Evolutionary conservation across 2,113 vertebrate species (phyloP).

Genomic region (Melanotaenia duboulayi): DNA sequence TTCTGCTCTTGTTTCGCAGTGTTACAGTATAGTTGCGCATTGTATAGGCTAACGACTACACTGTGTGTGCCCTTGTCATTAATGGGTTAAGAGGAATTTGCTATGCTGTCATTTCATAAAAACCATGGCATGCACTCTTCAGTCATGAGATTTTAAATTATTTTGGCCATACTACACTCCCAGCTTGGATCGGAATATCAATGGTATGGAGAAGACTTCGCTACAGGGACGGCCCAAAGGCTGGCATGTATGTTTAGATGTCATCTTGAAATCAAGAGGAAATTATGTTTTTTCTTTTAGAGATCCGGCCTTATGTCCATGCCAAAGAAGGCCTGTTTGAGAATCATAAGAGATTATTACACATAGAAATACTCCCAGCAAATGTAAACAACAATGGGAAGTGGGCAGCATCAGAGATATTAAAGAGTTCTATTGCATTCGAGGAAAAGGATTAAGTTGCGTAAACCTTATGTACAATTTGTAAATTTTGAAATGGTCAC

Average conservation of each 20-base stretch:
- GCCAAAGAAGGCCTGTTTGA: constrained; percentile 81
- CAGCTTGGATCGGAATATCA: constrained; percentile 56
- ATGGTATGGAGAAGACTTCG: constrained; percentile 77
- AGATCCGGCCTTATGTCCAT: constrained; percentile 80
- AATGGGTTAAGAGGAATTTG: constrained; percentile 64
- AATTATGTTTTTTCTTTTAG: constrained; percentile 43
- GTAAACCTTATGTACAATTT: constrained; percentile 81
- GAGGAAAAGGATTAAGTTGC: constrained; percentile 65
- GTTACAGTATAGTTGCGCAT: constrained; percentile 62
- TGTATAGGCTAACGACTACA: constrained; percentile 70
- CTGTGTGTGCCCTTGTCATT: constrained; percentile 66
- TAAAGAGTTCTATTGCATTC: constrained; percentile 70
- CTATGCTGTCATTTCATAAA: constrained; percentile 59
- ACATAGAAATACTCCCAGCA: constrained; percentile 61
- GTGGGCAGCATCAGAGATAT: constrained; percentile 61
- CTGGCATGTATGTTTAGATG: constrained; percentile 55
- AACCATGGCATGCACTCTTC: constrained; percentile 63
- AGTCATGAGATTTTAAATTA: constrained; percentile 49
- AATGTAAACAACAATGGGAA: constrained; percentile 54
- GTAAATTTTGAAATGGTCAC: constrained; percentile 79
- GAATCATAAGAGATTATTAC: constrained; percentile 71
- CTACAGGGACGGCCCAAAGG: constrained; percentile 44
- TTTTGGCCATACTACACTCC: constrained; percentile 61
- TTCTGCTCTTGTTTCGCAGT: constrained; percentile 63
- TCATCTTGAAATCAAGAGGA: constrained; percentile 65